Conservation (phyloP, 2,797 vertebrate genomes). For the Lindbergichthys nudifrons region DNA sequence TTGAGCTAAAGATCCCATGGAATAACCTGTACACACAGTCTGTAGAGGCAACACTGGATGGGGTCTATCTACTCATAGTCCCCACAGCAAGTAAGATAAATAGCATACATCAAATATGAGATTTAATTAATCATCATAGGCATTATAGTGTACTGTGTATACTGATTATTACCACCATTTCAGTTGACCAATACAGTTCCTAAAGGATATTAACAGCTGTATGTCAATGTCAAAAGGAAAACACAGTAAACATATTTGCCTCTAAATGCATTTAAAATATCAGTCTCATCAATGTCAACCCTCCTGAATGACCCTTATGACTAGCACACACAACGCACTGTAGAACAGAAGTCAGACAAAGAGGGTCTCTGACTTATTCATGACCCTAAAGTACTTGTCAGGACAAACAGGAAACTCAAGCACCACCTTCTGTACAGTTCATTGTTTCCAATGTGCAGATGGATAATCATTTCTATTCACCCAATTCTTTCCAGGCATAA, state of each 20-base stretch:
- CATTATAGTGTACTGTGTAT: background rate
- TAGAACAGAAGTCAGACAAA: background rate
- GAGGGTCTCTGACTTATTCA: constrained; percentile 36
- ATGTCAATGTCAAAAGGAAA: background rate
- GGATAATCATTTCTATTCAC: background rate
- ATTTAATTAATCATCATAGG: background rate
- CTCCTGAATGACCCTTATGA: background rate
- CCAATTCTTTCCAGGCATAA: constrained; percentile 87
- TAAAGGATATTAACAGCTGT: background rate
- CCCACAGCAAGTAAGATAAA: constrained; percentile 95
- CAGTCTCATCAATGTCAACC: background rate
- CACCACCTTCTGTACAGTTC: background rate
- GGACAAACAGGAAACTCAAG: constrained; percentile 19
- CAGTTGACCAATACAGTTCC: background rate
- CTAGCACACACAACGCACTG: background rate
- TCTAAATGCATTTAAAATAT: background rate
- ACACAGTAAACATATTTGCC: background rate
- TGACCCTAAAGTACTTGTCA: constrained; percentile 17
- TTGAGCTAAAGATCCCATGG: constrained; percentile 96
- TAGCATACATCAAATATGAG: background rate
- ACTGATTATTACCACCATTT: background rate
- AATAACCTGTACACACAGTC: constrained; percentile 97
- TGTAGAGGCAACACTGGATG: constrained; percentile 95
- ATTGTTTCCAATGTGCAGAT: constrained; percentile 7
- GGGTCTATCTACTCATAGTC: constrained; percentile 95